Base-by-base conservation (phyloP, 1,140 invertebrate species). In the Drosophila baimaii region DNA sequence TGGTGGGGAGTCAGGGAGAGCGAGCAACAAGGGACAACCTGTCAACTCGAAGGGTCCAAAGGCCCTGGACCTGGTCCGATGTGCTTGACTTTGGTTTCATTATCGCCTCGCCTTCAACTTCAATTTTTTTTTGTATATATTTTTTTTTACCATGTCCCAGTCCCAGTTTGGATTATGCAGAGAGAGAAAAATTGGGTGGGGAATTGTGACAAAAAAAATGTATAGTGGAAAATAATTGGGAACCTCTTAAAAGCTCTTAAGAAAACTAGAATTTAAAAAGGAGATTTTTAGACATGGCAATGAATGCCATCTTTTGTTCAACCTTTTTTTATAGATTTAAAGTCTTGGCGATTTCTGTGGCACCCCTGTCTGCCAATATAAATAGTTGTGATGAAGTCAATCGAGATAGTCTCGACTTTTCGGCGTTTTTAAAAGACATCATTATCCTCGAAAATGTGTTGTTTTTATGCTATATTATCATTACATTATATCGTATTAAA, bases 11-110 rank as follows among this genome's bases (percentile, higher is more conserved):
- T 51, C 47, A 29, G 25, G 46, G n/a, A 29, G 47, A 27, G 25
- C 27, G 9, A 43, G 71, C 25, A 65, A 69, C 44, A 54, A 65
- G 70, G 66, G 64, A 63, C 78, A 86, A 86, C 83, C 82, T 86
- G 82, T 88, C 82, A 86, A 83, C 71, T 68, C 58, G 79, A 77
- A 72, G 77, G 79, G 75, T 78, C 78, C 55, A 81, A 64, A 78
- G 81, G 66, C 83, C 61, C 35, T 64, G 63, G 46, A 54, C 55
- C 66, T 73, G 74, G 61, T 52, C 74, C 78, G 78, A 82, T 86
- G 79, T 82, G 82, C 83, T 82, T 86, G 83, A 86, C 79, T 73
- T 74, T 73, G 46, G 64, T 84, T 88, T 89, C 80, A 90, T 88
- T 88, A 88, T 88, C 84, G 84, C 80, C 81, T 86, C 68, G 79